Conservation (phyloP, 37 sponge, comb jelly and placozoan genomes). For the Geodia barretti region DNA sequence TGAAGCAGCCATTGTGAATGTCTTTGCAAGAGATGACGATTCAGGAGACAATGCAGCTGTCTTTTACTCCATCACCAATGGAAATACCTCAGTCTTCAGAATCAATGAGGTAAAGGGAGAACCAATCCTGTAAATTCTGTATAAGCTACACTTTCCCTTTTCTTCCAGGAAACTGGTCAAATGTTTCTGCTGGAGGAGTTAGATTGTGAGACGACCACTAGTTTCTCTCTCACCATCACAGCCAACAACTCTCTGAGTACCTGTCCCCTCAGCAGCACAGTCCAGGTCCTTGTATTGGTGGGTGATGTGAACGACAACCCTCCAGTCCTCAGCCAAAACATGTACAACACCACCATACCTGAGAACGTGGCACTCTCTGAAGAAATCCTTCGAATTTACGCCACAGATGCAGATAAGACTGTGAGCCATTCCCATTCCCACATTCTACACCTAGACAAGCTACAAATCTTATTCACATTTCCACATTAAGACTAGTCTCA, state of each 20-base stretch:
- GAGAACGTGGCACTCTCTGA: constrained; percentile 15
- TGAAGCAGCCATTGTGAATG: constrained; percentile 31
- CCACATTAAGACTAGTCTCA: too few relatives aligned
- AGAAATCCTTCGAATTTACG: constrained; percentile 18
- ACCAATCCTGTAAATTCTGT: too few relatives aligned
- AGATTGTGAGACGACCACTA: constrained; percentile 4
- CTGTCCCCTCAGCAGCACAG: neutral
- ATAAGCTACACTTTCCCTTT: neutral
- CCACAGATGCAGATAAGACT: constrained; percentile 40
- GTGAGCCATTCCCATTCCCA: constrained; percentile 7
- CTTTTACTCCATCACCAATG: constrained; percentile 21
- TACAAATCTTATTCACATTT: too few relatives aligned
- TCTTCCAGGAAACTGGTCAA: neutral
- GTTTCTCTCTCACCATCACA: constrained; percentile 18
- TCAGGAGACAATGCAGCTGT: constrained; percentile 9
- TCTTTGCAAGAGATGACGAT: constrained; percentile 59
- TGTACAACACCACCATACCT: constrained; percentile 5
- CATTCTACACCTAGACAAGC: neutral
- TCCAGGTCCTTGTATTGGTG: constrained; percentile 23
- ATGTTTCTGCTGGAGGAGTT: constrained; percentile 1
- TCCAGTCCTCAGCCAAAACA: constrained; percentile 16
- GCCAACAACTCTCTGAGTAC: constrained; percentile 41
- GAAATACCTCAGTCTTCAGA: constrained; percentile 3
- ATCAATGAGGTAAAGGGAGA: constrained; percentile 17
- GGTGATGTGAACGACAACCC: constrained; percentile 29